Evolutionary conservation across 1,140 invertebrate species (phyloP), one percentile per base, ranked within the genome.

Genomic region (Copidosoma floridanum): DNA sequence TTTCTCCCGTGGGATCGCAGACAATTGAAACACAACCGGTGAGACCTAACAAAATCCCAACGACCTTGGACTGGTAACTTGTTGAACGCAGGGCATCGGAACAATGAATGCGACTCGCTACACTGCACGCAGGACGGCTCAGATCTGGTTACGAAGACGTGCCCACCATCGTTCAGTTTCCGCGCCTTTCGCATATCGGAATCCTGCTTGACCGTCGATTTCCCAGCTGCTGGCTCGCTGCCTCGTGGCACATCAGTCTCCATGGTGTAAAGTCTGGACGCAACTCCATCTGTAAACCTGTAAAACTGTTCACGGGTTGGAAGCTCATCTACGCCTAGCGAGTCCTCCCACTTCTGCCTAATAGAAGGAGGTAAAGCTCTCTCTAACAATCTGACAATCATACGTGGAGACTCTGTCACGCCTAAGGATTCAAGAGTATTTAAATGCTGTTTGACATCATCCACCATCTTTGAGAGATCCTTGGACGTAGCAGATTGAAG

Each of bases 331-430:
- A 59, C 23, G 52, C 21, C 48, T 51, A 65, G 58, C 2, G 63
- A 51, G 44, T 65, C 53, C 21, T 65, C 47, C 57, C 57, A 65
- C 21, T 60, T 57, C 1, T 48, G n/a, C 5, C 63, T 43, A 56
- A 54, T 61, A 20, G 48, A 27, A 3, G 14, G 14, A 10, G 63
- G 53, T 43, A 65, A 44, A 11, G 58, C 63, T 6, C 63, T 32
- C 57, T 65, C 58, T 14, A 65, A n/a, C 26, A 65, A n/a, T 16
- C 57, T 35, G 18, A 64, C 50, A 10, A 64, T 43, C n/a, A 64
- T 38, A 56, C 56, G 52, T n/a, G 57, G 48, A 47, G 55, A 48
- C 8, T 37, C 40, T 12, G 7, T 38, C 21, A 59, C 32, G 14
- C 56, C 41, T n/a, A 64, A 29, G 12, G 48, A 27, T 16, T 57